Conservation (phyloP, 2,797 vertebrate species). For the Clangula hyemalis region DNA sequence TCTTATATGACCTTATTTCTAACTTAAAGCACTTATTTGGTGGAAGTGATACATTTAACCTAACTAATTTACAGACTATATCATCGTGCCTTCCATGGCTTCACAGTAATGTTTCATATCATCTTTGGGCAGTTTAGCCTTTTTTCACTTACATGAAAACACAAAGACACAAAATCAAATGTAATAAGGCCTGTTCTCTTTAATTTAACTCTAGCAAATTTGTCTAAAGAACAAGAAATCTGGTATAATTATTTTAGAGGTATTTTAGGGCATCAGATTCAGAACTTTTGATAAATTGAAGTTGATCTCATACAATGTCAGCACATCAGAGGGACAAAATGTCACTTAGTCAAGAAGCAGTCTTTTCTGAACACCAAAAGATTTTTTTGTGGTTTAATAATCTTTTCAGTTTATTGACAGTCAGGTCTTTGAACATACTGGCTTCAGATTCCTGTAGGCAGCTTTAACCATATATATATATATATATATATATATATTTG, state of each 20-base stretch:
- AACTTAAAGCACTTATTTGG: background rate
- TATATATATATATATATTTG: background rate
- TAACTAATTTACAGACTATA: background rate
- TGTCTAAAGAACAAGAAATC: background rate
- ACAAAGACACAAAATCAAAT: background rate
- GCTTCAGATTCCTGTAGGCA: background rate
- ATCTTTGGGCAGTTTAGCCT: conserved; percentile 7
- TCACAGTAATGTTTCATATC: conserved; percentile 31
- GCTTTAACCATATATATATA: background rate
- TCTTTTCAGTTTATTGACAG: background rate
- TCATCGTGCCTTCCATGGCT: background rate
- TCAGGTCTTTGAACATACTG: background rate
- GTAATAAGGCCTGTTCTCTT: background rate
- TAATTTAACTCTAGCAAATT: background rate
- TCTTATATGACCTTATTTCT: background rate
- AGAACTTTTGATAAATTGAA: background rate
- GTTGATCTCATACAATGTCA: background rate
- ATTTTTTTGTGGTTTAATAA: background rate
- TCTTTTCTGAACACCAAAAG: background rate
- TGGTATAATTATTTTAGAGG: background rate
- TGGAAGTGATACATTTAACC: background rate
- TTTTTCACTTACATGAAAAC: background rate
- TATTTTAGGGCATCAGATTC: background rate
- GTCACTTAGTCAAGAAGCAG: background rate
- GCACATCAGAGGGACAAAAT: background rate